Base-by-base conservation (phyloP, 2,797 vertebrate species). In the Perodicticus potto region DNA sequence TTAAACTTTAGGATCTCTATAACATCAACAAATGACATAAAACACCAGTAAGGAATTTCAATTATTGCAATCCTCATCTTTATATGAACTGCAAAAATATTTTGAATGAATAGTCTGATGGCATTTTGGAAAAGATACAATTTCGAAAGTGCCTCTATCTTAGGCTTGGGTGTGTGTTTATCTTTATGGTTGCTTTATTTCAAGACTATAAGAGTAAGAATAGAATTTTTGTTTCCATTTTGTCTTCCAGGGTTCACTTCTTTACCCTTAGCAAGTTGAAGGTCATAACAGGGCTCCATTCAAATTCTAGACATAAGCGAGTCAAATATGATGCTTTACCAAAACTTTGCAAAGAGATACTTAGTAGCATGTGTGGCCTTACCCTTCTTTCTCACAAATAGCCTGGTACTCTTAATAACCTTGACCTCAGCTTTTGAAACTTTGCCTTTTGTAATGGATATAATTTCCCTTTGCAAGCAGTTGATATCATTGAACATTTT, bases 361-460 rank as follows among this genome's bases (percentile, higher is more conserved):
- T 81, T 57, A 49, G 19, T 20, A 29, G 0, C 3, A 22, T 29
- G 14, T 80, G 34, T 76, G 67, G 17, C 22, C 63, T 85, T 86
- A 59, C 7, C 29, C 49, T 59, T 53, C n/a, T 61, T 16, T 91
- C 43, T 86, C 69, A 55, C 67, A 57, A 29, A 73, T 77, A 85
- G 40, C n/a, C 17, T 61, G 5, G 93, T 89, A 53, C n/a, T 82
- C 37, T 72, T 85, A 81, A 86, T 59, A 53, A 3, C 29, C 34
- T 89, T 78, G 78, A 70, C 37, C 1, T 72, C 32, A 80, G 10
- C 53, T 89, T 91, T 96, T 32, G 83, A 72, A 83, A 91, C 32
- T 55, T 85, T 82, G 40, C 57, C 29, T 87, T 87, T 73, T 92
- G 29, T 74, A 85, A 80, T 84, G 70, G 27, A 49, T 92, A 65